Evolutionary conservation across 2,888 invertebrate species (phyloP).

Genomic region (Osmoderma eremita): DNA sequence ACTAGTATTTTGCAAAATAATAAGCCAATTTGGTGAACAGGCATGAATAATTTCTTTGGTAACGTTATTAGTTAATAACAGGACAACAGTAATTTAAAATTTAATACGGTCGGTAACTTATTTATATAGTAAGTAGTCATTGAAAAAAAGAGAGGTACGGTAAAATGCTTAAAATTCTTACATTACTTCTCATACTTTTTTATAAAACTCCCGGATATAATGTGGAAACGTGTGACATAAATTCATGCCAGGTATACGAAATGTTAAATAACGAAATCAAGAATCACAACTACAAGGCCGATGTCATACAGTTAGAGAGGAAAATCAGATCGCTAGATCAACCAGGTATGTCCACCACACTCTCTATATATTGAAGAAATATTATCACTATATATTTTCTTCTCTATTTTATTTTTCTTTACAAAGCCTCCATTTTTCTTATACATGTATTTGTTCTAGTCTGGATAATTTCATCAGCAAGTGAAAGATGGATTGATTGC

Average conservation of each 20-base stretch:
- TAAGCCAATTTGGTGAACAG: slow-evolving; percentile 29
- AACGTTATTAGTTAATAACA: slow-evolving; percentile 41
- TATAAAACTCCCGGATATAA: neutral
- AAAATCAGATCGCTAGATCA: slow-evolving; percentile 76
- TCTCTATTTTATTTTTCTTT: neutral
- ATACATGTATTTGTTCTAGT: slow-evolving; percentile 64
- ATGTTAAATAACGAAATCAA: slow-evolving; percentile 44
- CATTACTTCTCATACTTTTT: neutral
- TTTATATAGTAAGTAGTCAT: slow-evolving; percentile 12
- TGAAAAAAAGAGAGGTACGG: slow-evolving; percentile 14
- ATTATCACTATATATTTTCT: no score
- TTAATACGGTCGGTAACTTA: slow-evolving; percentile 2
- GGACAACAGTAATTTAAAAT: slow-evolving; percentile 43
- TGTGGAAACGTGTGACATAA: slow-evolving; percentile 63
- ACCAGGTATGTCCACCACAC: slow-evolving; percentile 67
- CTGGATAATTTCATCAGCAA: slow-evolving; percentile 71
- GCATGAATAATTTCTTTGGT: slow-evolving; percentile 34
- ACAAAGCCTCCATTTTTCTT: neutral
- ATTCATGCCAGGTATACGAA: slow-evolving; percentile 67
- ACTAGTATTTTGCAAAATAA: slow-evolving; percentile 15
- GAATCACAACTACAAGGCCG: slow-evolving; percentile 59
- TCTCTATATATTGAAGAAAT: no score
- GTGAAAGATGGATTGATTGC: slow-evolving; percentile 72
- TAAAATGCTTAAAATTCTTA: slow-evolving; percentile 18
- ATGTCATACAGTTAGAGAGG: slow-evolving; percentile 70